These are phyloP conservation scores for Drosophila demipolita DNA, from an alignment of 2,888 invertebrate genomes.

Conservation along the genomic window DNA sequence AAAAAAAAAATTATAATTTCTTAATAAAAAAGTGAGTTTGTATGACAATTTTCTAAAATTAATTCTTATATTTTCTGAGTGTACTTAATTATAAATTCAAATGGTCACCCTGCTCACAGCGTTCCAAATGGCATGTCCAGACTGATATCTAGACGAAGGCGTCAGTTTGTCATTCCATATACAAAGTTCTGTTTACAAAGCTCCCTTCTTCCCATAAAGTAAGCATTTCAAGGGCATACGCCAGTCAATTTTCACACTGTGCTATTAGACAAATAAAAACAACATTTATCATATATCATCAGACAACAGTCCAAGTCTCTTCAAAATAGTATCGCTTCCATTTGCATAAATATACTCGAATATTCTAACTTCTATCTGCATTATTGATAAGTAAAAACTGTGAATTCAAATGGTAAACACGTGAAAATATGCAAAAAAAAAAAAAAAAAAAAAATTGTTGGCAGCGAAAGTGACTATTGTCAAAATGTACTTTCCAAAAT, in stretches of 20 bases:
- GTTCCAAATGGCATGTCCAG: slow-evolving; percentile 29
- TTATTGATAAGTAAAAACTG: not conserved
- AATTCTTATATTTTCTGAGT: not conserved
- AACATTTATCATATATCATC: not conserved
- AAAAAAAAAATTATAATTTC: not conserved
- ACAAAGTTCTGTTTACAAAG: not conserved
- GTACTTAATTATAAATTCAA: slow-evolving; percentile 62
- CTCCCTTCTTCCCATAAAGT: not conserved
- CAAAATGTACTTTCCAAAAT: not conserved
- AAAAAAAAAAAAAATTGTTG: too few species aligned
- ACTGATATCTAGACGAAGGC: slow-evolving; percentile 14
- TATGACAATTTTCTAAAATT: not conserved
- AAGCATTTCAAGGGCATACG: slow-evolving; percentile 14
- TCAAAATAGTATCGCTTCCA: not conserved
- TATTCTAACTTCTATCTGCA: not conserved
- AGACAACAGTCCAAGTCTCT: not conserved
- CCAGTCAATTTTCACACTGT: slow-evolving; percentile 7
- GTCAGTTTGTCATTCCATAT: slow-evolving; percentile 15
- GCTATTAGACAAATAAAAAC: not conserved
- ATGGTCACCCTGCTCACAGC: slow-evolving; percentile 14
- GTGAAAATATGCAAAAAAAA: not conserved
- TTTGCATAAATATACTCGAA: not conserved
- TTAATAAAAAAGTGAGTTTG: not conserved
- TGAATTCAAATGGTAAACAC: not conserved
- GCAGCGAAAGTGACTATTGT: not conserved